These are phyloP conservation scores for Otus scops DNA, from an alignment of 2,797 vertebrate species.

Conservation along the genomic window DNA sequence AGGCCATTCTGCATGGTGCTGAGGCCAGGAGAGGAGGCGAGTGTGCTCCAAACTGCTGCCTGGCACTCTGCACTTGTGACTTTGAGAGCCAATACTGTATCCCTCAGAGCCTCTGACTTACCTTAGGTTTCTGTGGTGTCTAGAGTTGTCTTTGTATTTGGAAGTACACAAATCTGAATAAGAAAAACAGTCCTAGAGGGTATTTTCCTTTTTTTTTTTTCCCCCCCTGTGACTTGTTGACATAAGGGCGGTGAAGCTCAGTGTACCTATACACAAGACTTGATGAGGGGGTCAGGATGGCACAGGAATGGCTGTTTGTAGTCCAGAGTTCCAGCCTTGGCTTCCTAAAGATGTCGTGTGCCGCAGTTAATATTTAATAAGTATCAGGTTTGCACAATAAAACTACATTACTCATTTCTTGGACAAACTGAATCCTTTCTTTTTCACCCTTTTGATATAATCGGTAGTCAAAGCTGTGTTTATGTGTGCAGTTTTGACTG, in stretches of 20 bases:
- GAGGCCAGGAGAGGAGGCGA: not conserved
- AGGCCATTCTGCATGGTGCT: not conserved
- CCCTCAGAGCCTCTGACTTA: not conserved
- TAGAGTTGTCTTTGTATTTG: not conserved
- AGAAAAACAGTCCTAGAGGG: not conserved
- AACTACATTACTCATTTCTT: not conserved
- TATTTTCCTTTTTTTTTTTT: not conserved
- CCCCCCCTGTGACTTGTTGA: not conserved
- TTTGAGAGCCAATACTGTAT: not conserved
- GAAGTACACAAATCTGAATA: not conserved
- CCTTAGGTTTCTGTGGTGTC: not conserved
- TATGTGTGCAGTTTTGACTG: not conserved
- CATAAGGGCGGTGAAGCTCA: not conserved
- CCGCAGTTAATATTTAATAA: not conserved
- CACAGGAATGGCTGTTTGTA: not conserved
- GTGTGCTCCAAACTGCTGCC: not conserved
- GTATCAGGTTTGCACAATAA: not conserved
- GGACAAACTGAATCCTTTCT: not conserved
- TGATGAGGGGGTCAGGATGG: not conserved
- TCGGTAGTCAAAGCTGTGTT: not conserved
- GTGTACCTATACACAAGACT: not conserved
- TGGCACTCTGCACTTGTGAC: fast-evolving
- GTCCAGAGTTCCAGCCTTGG: not conserved
- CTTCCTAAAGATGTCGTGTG: not conserved
- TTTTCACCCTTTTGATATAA: not conserved